phyloP scores from a whole-genome alignment of 2,113 vertebrate genomes.

The Cyprinodon variegatus region DNA sequence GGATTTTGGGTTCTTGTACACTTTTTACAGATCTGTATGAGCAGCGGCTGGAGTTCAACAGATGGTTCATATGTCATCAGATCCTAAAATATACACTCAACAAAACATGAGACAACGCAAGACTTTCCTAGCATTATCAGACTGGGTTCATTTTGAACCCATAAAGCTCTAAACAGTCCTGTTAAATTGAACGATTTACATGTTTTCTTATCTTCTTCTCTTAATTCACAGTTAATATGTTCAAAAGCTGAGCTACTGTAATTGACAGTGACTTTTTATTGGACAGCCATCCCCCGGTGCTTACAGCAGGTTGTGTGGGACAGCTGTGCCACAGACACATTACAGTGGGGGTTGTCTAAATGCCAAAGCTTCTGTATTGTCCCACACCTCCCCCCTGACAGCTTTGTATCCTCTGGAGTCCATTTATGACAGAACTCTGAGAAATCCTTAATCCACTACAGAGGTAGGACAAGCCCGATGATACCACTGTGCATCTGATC shows the following conservation, averaged over 20 bases:
- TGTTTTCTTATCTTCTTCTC: neutral
- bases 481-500: slow-evolving; percentile 48
- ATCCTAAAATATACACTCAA: slow-evolving; percentile 80
- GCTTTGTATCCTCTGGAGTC: slow-evolving; percentile 28
- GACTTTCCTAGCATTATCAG: slow-evolving; percentile 1
- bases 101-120: slow-evolving; percentile 55
- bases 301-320: slow-evolving; percentile 38
- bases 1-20: too few species aligned
- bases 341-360: slow-evolving; percentile 65
- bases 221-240: slow-evolving; percentile 1
- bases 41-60: slow-evolving; percentile 77
- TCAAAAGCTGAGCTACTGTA: slow-evolving; percentile 18
- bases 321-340: slow-evolving; percentile 59
- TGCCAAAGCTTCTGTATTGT: slow-evolving; percentile 51
- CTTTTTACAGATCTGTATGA: slow-evolving; percentile 20
- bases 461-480: slow-evolving; percentile 55
- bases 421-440: slow-evolving; percentile 61
- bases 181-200: neutral
- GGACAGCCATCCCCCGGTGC: slow-evolving; percentile 13
- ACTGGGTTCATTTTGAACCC: neutral
- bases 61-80: slow-evolving; percentile 72
- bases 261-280: slow-evolving; percentile 32
- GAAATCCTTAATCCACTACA: slow-evolving; percentile 54
- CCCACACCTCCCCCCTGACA: neutral
- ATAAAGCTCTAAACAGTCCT: neutral